Conservation (phyloP, 1,140 invertebrate genomes). For the Acromyrmex charruanus region DNA sequence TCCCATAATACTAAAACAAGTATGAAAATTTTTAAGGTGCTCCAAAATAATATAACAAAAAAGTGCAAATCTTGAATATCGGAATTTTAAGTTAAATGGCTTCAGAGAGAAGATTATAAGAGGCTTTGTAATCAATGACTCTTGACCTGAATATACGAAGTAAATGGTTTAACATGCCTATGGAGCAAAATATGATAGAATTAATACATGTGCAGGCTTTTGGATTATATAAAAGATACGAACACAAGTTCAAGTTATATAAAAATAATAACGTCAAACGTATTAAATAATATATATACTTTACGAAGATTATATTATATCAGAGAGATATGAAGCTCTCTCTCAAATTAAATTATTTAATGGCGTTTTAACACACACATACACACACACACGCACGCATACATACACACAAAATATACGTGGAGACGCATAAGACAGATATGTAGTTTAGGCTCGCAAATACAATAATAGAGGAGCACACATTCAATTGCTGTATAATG, state of each 20-base stretch:
- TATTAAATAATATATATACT: conserved; percentile 16
- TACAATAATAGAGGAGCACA: conserved; percentile 16
- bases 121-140: conserved; percentile 72
- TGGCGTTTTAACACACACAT: background rate
- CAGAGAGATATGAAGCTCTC: background rate
- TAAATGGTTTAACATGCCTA: conserved; percentile 69
- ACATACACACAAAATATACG: background rate
- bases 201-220: conserved; percentile 17
- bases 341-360: conserved; percentile 34
- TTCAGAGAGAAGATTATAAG: conserved; percentile 13
- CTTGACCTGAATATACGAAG: conserved; percentile 75
- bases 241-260: no score
- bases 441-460: background rate
- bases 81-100: conserved; percentile 32
- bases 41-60: background rate
- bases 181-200: conserved; percentile 62
- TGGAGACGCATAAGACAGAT: background rate
- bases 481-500: conserved; percentile 55
- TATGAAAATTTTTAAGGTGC: background rate
- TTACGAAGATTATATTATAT: conserved; percentile 33
- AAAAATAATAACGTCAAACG: background rate
- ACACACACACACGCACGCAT: no score
- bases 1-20: background rate
- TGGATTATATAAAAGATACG: background rate
- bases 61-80: conserved; percentile 1